Percentiles rank a stretch among this genome's conserved stretches.
phyloP scores from a whole-genome alignment of 2,113 vertebrate genomes.

The Sceloporus undulatus region DNA sequence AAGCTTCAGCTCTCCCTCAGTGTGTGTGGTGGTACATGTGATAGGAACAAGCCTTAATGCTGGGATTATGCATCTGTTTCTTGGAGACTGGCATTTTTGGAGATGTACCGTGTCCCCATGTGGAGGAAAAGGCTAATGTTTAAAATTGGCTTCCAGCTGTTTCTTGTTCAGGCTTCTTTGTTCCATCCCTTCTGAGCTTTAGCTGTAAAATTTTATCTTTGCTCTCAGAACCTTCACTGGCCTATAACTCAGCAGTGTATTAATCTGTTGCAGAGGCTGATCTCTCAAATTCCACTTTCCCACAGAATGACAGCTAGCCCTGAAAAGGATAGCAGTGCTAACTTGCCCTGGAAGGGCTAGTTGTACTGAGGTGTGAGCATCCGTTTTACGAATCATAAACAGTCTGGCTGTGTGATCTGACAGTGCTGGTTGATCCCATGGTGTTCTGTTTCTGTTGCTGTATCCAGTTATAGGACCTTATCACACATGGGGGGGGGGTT shows the following conservation, averaged over 20 bases:
- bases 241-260: background rate
- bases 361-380: too few relatives aligned
- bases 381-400: background rate
- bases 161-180: background rate
- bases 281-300: background rate
- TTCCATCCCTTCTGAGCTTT: background rate
- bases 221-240: background rate
- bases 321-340: background rate
- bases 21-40: conserved; percentile 55
- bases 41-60: conserved; percentile 54
- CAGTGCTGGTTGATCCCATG: background rate
- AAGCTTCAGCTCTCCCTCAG: conserved; percentile 49
- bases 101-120: conserved; percentile 39
- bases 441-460: background rate
- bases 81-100: conserved; percentile 5
- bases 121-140: conserved; percentile 45
- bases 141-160: background rate
- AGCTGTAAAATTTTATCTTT: background rate
- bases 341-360: too few relatives aligned
- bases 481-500: too few relatives aligned
- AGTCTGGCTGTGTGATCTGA: background rate
- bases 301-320: background rate
- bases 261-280: background rate
- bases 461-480: too few relatives aligned
- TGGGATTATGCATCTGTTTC: conserved; percentile 40